Evolutionary conservation across 2,797 vertebrate genomes (phyloP), one percentile per base, ranked within the genome.

Genomic region (Anguilla megastoma): DNA sequence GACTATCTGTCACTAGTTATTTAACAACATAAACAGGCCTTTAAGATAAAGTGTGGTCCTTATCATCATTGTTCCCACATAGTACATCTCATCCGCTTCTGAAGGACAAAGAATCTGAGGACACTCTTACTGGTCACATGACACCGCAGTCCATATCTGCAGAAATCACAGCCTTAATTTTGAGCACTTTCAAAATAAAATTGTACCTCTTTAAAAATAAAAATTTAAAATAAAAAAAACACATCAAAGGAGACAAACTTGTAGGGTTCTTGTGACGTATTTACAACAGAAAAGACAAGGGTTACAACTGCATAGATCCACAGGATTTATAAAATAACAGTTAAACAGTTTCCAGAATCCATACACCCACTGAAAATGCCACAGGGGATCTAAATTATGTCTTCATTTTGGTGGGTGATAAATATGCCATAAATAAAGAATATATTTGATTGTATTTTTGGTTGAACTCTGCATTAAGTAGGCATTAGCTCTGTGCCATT

Each of bases 231-330:
- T 83, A 41, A 41, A 90, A 82, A 79, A 79, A 71, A 85, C 63
- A 88, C 93, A 92, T 90, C 69, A 90, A 95, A 91, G 91, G 93
- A 91, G 91, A 88, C 93, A 91, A 91, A 95, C 93, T 95, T 93
- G 92, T 90, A 94, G 93, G 94, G 90, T 93, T 91, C 91, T 90
- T 91, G 90, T 90, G 92, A 94, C 95, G 95, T 94, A 96, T 96
- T 93, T 95, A 95, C 91, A 96, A 94, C 95, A 93, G 87, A 96
- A 94, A 94, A 92, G 89, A 92, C 94, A 91, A 88, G 88, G 90
- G 90, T 92, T 92, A 80, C 90, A 94, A 96, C 95, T 97, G 95
- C 94, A 96, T 95, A 97, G 95, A 96, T 97, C 91, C 95, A 94
- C 93, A 91, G 92, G 91, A 95, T 93, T 95, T 94, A 90, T 90